Percentiles rank a stretch among this genome's conserved stretches.
Conservation (phyloP, 2,797 vertebrate genomes). For the Salmo trutta region DNA sequence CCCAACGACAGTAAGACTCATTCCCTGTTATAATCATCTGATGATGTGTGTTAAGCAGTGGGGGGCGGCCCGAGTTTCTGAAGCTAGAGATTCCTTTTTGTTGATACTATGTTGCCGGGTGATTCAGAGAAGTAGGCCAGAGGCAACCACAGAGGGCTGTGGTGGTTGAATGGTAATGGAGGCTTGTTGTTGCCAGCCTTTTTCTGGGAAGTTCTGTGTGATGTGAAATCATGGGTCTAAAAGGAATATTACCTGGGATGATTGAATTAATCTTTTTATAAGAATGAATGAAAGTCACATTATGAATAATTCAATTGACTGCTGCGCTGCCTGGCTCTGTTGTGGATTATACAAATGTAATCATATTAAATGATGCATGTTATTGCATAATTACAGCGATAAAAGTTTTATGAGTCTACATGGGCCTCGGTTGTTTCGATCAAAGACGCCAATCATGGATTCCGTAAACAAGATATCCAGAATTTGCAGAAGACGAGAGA, state of each 20-base stretch:
- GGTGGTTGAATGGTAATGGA: background rate
- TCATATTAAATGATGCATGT: conserved; percentile 48
- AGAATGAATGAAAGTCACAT: conserved; percentile 50
- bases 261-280: conserved; percentile 42
- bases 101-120: background rate
- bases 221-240: conserved; percentile 17
- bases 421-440: background rate
- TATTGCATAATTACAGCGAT: conserved; percentile 34
- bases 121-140: background rate
- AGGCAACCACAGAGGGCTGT: background rate
- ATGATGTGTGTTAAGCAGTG: background rate
- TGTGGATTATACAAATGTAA: conserved; percentile 55
- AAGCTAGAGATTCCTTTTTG: background rate
- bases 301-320: conserved; percentile 50
- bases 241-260: conserved; percentile 18
- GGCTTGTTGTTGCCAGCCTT: background rate
- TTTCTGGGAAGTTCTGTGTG: background rate
- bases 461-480: background rate
- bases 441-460: background rate
- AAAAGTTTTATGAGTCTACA: conserved; percentile 23
- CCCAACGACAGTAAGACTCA: background rate
- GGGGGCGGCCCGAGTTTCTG: background rate
- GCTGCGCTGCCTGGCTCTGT: conserved; percentile 42
- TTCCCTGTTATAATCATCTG: background rate
- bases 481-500: background rate